Base-by-base conservation (phyloP, 2,797 vertebrate genomes). In the Labroides dimidiatus region DNA sequence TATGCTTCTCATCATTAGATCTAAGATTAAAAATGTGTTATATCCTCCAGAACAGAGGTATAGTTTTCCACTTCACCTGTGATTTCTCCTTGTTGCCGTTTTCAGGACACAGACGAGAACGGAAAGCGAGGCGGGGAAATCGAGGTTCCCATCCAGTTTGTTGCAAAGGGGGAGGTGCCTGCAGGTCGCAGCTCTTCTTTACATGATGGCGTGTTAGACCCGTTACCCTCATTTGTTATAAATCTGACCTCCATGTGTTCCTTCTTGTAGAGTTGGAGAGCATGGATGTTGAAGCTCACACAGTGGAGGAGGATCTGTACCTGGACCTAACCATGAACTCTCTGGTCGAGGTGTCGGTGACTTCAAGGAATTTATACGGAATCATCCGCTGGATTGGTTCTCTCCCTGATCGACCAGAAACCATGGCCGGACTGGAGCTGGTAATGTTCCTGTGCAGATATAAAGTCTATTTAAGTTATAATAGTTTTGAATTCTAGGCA, bases 331-430 rank as follows among this genome's bases (percentile, higher is more conserved):
- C 70, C 6, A 20, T 95, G 45, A 90, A 93, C 67, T 95, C 95
- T 13, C 9, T 94, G 76, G 96, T 97, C 4, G 93, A 95, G 87
- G 93, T 96, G 68, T 69, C 81, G 5, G 43, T 95, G 67, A 82
- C 19, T 1, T 12, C 11, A 1, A 89, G 87, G 0, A 88, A 77
- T 1, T 56, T 75, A 1, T 94, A 92, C 0, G 96, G 95, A 70
- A 95, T 91, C 20, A 93, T 97, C 70, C 95, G 94, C 39, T 97
- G 96, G 96, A 87, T 95, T 30, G 96, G 96, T 1, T 52, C 0
- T 17, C 55, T 96, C 44, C 91, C 92, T 0, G 84, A 62, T 0
- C 72, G 53, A 1, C 4, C 21, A 1, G 88, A 88, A 2, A 60
- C 16, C 37, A 93, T 93, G 90, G 96, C 90, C 4, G 96, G 96